Evolutionary conservation across 2,113 vertebrate species (phyloP).

Genomic region (Ammodramus savannarum): DNA sequence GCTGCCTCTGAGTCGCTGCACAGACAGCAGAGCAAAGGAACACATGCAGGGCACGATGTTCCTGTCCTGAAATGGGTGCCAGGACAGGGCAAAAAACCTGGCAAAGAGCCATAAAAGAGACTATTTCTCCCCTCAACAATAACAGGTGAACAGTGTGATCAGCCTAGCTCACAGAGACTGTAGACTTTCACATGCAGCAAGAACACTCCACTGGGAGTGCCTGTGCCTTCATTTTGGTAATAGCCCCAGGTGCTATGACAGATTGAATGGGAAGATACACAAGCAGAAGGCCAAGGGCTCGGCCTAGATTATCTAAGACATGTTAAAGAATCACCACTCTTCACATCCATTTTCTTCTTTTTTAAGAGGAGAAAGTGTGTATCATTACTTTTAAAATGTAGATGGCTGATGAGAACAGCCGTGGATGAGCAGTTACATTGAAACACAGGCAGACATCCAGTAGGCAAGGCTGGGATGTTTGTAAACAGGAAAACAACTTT

Average conservation of each 20-base stretch:
- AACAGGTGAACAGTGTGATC: accelerated
- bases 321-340: neutral
- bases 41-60: neutral
- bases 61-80: neutral
- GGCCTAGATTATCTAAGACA: neutral
- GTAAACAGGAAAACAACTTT: neutral
- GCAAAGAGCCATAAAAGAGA: neutral
- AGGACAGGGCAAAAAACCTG: neutral
- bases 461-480: neutral
- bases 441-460: neutral
- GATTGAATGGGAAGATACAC: neutral
- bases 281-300: neutral
- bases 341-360: neutral
- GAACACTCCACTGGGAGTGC: neutral
- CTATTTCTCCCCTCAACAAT: neutral
- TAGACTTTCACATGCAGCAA: neutral
- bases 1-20: neutral
- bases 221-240: neutral
- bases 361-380: neutral
- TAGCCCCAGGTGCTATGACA: neutral
- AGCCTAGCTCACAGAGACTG: accelerated
- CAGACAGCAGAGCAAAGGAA: neutral
- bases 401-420: neutral
- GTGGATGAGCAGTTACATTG: neutral
- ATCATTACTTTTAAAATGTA: neutral